Evolutionary conservation across 2,888 invertebrate species (phyloP).

Genomic region (Sinotaia quadrata): DNA sequence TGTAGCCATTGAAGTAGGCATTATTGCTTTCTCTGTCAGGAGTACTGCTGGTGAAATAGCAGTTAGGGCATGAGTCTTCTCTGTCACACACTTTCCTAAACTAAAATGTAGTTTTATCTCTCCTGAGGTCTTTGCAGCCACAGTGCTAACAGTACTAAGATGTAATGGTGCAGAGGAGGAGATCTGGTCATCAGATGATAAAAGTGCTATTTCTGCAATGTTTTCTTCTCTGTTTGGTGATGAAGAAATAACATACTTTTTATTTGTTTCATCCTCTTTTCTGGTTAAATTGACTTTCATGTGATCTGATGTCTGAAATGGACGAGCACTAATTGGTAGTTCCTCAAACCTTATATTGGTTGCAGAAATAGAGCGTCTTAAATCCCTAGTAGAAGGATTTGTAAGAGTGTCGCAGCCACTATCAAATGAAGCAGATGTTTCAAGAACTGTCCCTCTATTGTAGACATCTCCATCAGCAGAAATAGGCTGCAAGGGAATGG

Average conservation of each 20-base stretch:
- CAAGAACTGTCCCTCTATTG: background rate
- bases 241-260: background rate
- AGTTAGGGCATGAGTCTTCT: slow-evolving; percentile 18
- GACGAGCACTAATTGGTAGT: too few relatives aligned
- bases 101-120: slow-evolving; percentile 62
- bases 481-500: slow-evolving; percentile 41
- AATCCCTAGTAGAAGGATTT: background rate
- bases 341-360: too few relatives aligned
- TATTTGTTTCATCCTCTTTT: background rate
- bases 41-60: background rate
- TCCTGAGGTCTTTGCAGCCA: slow-evolving; percentile 36
- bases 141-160: slow-evolving; percentile 22
- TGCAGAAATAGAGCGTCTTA: slow-evolving; percentile 20
- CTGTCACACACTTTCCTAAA: slow-evolving; percentile 36
- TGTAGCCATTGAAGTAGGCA: background rate
- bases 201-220: slow-evolving; percentile 12
- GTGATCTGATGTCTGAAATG: too few relatives aligned
- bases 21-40: background rate
- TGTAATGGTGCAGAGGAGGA: slow-evolving; percentile 28
- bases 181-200: slow-evolving; percentile 12
- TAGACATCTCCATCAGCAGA: slow-evolving; percentile 32
- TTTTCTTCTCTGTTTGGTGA: background rate
- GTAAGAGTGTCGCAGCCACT: slow-evolving; percentile 1
- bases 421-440: slow-evolving; percentile 14
- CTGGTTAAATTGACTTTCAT: background rate